Conservation (phyloP, 2,113 vertebrate genomes). For the Hydrolagus affinis region DNA sequence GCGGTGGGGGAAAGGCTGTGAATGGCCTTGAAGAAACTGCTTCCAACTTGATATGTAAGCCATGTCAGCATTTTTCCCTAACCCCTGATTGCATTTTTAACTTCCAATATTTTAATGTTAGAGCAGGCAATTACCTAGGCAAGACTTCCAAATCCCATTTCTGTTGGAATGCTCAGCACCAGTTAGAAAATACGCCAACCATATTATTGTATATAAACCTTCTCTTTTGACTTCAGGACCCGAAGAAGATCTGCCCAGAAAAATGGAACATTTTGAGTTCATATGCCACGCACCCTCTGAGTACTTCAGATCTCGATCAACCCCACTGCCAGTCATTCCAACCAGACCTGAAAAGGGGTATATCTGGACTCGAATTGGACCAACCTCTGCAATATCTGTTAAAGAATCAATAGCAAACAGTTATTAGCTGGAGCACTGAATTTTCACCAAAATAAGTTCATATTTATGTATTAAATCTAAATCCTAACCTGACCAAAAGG, state of each 20-base stretch:
- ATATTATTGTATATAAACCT: conserved; percentile 20
- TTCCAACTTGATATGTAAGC: neutral
- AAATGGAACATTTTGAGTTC: conserved; percentile 96
- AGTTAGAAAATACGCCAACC: neutral
- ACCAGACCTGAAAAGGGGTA: conserved; percentile 87
- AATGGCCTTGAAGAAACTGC: neutral
- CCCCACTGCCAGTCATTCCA: conserved; percentile 90
- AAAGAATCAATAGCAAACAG: conserved; percentile 75
- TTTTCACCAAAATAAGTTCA: neutral
- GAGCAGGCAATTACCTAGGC: neutral
- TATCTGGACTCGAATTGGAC: conserved; percentile 93
- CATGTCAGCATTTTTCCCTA: neutral
- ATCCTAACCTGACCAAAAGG: neutral
- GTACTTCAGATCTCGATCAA: conserved; percentile 91
- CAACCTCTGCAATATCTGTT: conserved; percentile 69
- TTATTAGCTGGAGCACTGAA: conserved; percentile 51
- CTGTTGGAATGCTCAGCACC: neutral
- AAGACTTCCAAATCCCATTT: neutral
- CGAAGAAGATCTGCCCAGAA: conserved; percentile 93
- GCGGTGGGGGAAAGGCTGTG: too few species aligned
- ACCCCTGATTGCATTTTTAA: too few species aligned
- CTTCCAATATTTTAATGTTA: neutral
- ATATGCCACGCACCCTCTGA: conserved; percentile 95
- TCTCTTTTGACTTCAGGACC: conserved; percentile 61
- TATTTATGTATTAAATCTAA: conserved; percentile 31